Conservation (phyloP, 2,113 vertebrate genomes). For the Speoplatyrhinus poulsoni region DNA sequence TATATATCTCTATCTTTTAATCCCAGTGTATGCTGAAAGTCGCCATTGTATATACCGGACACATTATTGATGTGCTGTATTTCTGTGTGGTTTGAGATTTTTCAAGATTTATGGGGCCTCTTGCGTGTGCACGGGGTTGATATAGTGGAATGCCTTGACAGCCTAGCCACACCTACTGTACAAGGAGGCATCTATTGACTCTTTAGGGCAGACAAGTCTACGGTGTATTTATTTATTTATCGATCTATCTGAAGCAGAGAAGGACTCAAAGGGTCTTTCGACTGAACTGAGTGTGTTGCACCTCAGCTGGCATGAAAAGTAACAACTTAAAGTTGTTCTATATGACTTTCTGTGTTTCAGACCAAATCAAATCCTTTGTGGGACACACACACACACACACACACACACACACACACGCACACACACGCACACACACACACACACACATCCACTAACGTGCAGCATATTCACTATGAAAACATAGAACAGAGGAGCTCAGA, state of each 20-base stretch:
- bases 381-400: too few relatives aligned
- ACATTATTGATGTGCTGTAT: slow-evolving; percentile 21
- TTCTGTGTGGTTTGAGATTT: slow-evolving; percentile 28
- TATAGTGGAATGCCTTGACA: slow-evolving; percentile 35
- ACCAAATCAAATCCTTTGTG: too few relatives aligned
- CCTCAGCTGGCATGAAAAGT: not conserved
- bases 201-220: slow-evolving; percentile 10
- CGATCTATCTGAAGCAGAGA: slow-evolving; percentile 14
- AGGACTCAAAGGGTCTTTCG: slow-evolving; percentile 1
- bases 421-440: too few relatives aligned
- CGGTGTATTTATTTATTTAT: slow-evolving; percentile 31
- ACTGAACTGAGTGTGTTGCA: not conserved
- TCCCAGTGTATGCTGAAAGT: slow-evolving; percentile 11
- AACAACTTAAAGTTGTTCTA: not conserved
- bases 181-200: slow-evolving; percentile 46
- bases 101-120: slow-evolving; percentile 22
- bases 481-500: too few relatives aligned
- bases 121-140: slow-evolving; percentile 34
- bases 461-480: too few relatives aligned
- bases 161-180: slow-evolving; percentile 35
- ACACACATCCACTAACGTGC: too few relatives aligned
- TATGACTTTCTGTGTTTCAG: too few relatives aligned
- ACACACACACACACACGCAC: too few relatives aligned
- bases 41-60: slow-evolving; percentile 22
- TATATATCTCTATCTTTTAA: slow-evolving; percentile 13